These are phyloP conservation scores for Pediacus dermestoides DNA, from an alignment of 2,888 invertebrate genomes.

Conservation along the genomic window DNA sequence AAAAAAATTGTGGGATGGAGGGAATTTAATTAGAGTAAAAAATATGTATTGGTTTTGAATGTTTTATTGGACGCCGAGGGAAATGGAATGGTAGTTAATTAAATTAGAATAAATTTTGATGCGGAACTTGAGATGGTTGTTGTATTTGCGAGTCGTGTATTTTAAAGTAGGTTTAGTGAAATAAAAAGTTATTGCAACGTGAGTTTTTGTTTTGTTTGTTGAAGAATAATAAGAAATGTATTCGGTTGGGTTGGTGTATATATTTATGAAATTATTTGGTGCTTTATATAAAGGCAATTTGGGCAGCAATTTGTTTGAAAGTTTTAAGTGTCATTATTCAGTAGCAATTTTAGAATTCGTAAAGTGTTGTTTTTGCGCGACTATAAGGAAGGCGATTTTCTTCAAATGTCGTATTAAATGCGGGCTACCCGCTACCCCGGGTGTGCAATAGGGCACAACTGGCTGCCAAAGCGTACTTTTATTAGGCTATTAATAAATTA, in stretches of 20 bases:
- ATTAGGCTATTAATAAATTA: slow-evolving; percentile 53
- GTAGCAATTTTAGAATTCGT: slow-evolving; percentile 37
- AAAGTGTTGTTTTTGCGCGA: slow-evolving; percentile 38
- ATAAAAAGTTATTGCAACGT: slow-evolving; percentile 6
- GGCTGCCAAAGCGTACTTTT: slow-evolving; percentile 47
- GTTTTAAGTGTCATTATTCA: slow-evolving; percentile 44
- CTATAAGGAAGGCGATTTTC: slow-evolving; percentile 40
- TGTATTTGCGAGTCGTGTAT: no score
- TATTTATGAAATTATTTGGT: slow-evolving; percentile 24
- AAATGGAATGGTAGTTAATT: background rate
- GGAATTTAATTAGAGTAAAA: no score
- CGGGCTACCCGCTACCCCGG: slow-evolving; percentile 30
- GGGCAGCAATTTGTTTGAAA: slow-evolving; percentile 35
- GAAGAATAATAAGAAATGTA: slow-evolving; percentile 7
- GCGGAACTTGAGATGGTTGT: no score
- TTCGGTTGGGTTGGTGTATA: slow-evolving; percentile 11
- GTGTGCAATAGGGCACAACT: slow-evolving; percentile 41
- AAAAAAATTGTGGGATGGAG: no score
- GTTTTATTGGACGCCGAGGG: no score
- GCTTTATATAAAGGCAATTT: slow-evolving; percentile 35
- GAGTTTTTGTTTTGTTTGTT: slow-evolving; percentile 6
- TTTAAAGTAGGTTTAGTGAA: slow-evolving; percentile 7
- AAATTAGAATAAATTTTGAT: no score
- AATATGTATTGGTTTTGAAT: no score
- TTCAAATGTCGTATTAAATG: slow-evolving; percentile 43